phyloP scores from a whole-genome alignment of 2,888 invertebrate genomes.

The Julus scandinavius region DNA sequence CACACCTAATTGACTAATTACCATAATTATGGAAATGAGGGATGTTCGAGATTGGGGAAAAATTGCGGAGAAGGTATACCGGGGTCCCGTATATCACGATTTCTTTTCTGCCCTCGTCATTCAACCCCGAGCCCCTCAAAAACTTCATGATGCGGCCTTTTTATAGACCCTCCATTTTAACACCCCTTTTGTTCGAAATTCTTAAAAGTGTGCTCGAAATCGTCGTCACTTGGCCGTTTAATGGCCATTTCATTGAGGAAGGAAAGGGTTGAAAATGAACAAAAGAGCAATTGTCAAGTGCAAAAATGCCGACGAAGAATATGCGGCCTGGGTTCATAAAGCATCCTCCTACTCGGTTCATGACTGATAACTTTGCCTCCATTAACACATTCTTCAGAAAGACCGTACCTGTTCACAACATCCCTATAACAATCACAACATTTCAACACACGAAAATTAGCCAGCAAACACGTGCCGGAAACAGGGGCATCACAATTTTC shows the following conservation, averaged over 20 bases:
- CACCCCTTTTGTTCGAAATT: background rate
- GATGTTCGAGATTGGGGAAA: background rate
- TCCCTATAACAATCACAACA: background rate
- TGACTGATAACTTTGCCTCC: background rate
- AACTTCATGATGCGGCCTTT: background rate
- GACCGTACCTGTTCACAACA: background rate
- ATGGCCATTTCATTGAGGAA: background rate
- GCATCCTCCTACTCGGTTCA: background rate
- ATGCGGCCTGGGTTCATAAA: background rate
- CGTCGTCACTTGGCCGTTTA: background rate
- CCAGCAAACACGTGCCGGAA: background rate
- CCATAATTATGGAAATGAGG: constrained; percentile 1
- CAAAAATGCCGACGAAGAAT: background rate
- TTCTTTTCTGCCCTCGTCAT: background rate
- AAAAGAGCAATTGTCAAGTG: background rate
- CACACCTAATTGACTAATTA: constrained; percentile 1
- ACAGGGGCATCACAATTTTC: too few relatives aligned
- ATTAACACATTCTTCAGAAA: background rate
- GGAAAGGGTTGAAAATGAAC: constrained; percentile 1
- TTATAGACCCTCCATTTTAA: background rate
- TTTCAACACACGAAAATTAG: background rate
- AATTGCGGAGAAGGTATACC: background rate
- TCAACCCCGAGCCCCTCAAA: background rate
- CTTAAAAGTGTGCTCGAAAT: background rate
- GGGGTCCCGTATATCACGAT: background rate